Evolutionary conservation across 2,113 vertebrate genomes (phyloP), one percentile per base, ranked within the genome.

Genomic region (Addax nasomaculatus): DNA sequence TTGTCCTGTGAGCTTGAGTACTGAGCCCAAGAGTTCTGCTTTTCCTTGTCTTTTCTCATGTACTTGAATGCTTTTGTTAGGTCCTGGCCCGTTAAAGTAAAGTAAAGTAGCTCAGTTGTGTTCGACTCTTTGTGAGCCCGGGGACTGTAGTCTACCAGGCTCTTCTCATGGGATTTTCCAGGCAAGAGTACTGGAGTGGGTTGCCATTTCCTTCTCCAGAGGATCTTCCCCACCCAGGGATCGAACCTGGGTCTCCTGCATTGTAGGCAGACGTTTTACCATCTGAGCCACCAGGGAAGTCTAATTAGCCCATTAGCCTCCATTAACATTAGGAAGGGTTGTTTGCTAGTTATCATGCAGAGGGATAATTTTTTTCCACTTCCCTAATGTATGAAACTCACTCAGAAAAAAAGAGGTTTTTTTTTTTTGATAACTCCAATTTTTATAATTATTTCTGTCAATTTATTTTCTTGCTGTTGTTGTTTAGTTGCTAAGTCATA

Each of bases 31-130:
- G 7, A 58, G 4, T 95, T 93, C 27, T 10, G 45, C 29, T 67
- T 90, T 58, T 73, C 73, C 45, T 12, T 91, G 9, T 85, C 47
- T 88, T 33, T 96, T 95, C 76, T 86, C 13, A 30, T 6, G 7
- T 53, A 21, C 53, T 36, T 76, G 29, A 70, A 85, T 58, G n/a
- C 7, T 67, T 58, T 84, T 89, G 7, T 53, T 43, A 92, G 14
- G 17, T 95, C 14, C 11, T 83, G 47, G 15, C 2, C 45, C 33
- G 78, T 62, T 64, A 81, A 58, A 58, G 4, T 58, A 1, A 58
- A 58, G 25, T 58, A 2, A 58, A 27, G 57, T 27, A 0, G 0
- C 57, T 58, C 57, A 58, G 57, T 5, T 58, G 23, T 58, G 57
- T 58, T 58, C 0, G 4, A 58, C 10, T 58, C 57, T 58, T 58